phyloP scores from a whole-genome alignment of 2,797 vertebrate species.

The Enteromius anoplus region DNA sequence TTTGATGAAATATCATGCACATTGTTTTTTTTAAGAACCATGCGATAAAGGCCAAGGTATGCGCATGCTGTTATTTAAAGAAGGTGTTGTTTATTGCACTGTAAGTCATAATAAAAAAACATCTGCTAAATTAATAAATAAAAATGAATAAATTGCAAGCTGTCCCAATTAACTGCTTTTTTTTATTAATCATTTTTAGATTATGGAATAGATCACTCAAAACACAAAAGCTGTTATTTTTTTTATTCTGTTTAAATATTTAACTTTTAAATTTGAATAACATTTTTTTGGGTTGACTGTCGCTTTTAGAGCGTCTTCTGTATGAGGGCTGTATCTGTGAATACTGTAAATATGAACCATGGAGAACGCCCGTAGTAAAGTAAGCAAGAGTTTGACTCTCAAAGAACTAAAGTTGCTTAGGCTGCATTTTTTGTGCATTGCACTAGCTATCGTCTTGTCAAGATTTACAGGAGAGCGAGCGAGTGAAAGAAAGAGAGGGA shows the following conservation, averaged over 20 bases:
- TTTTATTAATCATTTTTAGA: not conserved
- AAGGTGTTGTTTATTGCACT: not conserved
- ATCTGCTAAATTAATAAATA: not conserved
- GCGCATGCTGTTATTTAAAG: not conserved
- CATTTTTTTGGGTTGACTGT: not conserved
- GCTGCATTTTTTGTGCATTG: constrained; percentile 4
- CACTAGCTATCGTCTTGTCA: constrained; percentile 35
- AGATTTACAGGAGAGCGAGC: constrained; percentile 10
- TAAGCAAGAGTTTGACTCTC: constrained; percentile 29
- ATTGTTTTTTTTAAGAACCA: not conserved
- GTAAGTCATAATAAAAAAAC: not conserved
- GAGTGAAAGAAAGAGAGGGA: constrained; percentile 8
- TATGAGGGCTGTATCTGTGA: not conserved
- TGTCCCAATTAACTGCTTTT: not conserved
- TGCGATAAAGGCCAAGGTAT: not conserved
- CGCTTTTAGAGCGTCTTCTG: not conserved
- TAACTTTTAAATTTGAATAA: not conserved
- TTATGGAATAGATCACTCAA: not conserved
- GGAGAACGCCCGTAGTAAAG: not conserved
- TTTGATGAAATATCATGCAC: not conserved
- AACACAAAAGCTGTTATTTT: not conserved
- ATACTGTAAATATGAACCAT: not conserved
- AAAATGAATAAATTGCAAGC: not conserved
- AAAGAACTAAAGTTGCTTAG: constrained; percentile 41
- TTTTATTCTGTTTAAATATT: not conserved